Base-by-base conservation (phyloP, 2,797 vertebrate genomes). In the Meda fulgida region DNA sequence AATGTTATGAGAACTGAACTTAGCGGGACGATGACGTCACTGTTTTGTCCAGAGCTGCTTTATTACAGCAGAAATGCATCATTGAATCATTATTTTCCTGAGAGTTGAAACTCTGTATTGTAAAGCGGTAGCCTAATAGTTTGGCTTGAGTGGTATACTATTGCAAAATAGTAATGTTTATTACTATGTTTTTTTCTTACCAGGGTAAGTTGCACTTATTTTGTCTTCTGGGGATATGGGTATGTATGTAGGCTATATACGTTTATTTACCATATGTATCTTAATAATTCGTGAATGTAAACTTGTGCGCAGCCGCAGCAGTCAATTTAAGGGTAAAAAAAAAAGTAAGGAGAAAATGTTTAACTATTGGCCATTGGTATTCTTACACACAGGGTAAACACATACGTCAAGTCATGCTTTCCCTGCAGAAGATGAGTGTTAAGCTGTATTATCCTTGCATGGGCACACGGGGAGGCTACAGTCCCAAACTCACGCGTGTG, bases 381-480 rank as follows among this genome's bases (percentile, higher is more conserved):
- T 65, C 46, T 71, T 72, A 18, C 34, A 26, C 55, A 34, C 14
- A 82, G 13, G 19, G 13, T 43, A 48, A 48, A 48, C 40, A 11
- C 40, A 48, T 16, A 60, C 43, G 51, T 21, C 23, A 3, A 77
- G 51, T 53, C 31, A 60, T 38, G 53, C 36, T 26, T 16, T 65
- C 10, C 46, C 10, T 34, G 5, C 16, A 26, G 34, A 63, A 23
- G 29, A 65, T 8, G 4, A 43, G 26, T 48, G 66, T 71, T 29
- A 70, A 58, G 19, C 58, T 75, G 81, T 29, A 31, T 66, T 67
- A 38, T 2, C 81, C 10, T 4, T 9, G 43, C 46, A 29, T 40
- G 72, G 71, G 63, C 81, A 76, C 81, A 76, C 9, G 81, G 72
- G 72, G 81, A 76, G 81, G 81, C 71, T 76, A 38, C 72, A 67